phyloP scores from a whole-genome alignment of 30 jellyfish, hydroid and myxozoan genomes.

The Nemopilema nomurai region DNA sequence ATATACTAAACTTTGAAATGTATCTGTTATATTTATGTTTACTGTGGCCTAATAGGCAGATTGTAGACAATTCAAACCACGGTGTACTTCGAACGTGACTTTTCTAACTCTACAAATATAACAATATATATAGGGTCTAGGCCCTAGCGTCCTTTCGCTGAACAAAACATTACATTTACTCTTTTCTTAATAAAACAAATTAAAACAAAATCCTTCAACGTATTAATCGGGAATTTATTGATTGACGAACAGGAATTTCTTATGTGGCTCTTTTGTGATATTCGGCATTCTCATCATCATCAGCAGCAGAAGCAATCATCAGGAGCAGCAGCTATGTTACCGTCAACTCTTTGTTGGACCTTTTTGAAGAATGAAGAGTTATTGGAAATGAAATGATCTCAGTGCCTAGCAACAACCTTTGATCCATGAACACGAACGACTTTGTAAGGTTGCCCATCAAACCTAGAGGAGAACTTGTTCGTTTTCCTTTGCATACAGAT shows the following conservation, averaged over 20 bases:
- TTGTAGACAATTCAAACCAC: not conserved
- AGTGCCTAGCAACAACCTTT: slow-evolving; percentile 4
- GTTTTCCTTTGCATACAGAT: slow-evolving; percentile 21
- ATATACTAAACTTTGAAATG: slow-evolving; percentile 57
- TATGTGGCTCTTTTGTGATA: not conserved
- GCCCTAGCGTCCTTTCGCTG: slow-evolving; percentile 18
- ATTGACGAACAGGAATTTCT: not conserved
- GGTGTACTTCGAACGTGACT: not conserved
- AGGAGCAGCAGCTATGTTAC: not conserved
- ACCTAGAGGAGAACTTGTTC: slow-evolving; percentile 16
- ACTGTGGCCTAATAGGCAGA: not conserved
- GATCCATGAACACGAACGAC: slow-evolving; percentile 10
- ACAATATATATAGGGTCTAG: not conserved
- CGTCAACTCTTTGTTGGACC: not conserved
- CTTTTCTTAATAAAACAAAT: not conserved
- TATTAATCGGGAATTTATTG: not conserved
- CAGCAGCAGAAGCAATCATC: not conserved
- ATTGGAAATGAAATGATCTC: slow-evolving; percentile 6
- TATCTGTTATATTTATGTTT: slow-evolving; percentile 24
- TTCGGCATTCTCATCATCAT: not conserved
- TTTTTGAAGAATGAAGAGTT: not conserved
- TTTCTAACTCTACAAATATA: not conserved
- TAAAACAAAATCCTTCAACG: not conserved
- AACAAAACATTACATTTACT: slow-evolving; percentile 3
- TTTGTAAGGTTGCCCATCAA: slow-evolving; percentile 7